Conservation (phyloP, 2,888 invertebrate genomes). For the Candidula unifasciata region DNA sequence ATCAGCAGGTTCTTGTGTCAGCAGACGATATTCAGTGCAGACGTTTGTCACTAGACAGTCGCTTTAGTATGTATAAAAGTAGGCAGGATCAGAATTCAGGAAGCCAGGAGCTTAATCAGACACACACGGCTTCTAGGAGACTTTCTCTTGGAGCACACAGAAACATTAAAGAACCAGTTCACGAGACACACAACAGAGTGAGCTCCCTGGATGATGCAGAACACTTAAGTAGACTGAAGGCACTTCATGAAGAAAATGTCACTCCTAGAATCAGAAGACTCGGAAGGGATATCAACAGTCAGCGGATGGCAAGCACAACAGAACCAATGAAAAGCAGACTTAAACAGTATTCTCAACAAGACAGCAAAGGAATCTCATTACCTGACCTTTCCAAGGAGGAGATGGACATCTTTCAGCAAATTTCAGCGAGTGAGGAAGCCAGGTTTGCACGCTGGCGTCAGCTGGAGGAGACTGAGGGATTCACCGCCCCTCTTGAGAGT, state of each 20-base stretch:
- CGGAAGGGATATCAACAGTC: constrained; percentile 3
- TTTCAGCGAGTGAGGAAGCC: constrained; percentile 38
- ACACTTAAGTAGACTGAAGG: constrained; percentile 28
- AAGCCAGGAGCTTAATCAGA: not conserved
- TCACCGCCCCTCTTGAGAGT: not conserved
- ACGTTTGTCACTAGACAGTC: constrained; percentile 46
- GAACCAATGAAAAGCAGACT: not conserved
- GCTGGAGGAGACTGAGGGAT: constrained; percentile 37
- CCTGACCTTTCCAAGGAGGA: not conserved
- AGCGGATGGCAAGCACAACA: not conserved
- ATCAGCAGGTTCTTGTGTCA: not conserved
- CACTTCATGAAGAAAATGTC: constrained; percentile 46
- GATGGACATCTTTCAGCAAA: constrained; percentile 41
- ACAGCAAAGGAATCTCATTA: not conserved
- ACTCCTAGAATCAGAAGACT: constrained; percentile 14
- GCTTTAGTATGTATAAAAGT: constrained; percentile 21
- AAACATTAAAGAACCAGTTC: not conserved
- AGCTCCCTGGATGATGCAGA: constrained; percentile 43
- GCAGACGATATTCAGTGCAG: not conserved
- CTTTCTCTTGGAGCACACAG: constrained; percentile 23
- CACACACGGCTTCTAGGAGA: not conserved
- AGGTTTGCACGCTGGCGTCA: constrained; percentile 46
- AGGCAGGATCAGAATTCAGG: not conserved
- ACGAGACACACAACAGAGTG: not conserved
- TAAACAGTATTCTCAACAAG: not conserved